phyloP scores from a whole-genome alignment of 2,888 invertebrate species.

The Lysandra coridon region DNA sequence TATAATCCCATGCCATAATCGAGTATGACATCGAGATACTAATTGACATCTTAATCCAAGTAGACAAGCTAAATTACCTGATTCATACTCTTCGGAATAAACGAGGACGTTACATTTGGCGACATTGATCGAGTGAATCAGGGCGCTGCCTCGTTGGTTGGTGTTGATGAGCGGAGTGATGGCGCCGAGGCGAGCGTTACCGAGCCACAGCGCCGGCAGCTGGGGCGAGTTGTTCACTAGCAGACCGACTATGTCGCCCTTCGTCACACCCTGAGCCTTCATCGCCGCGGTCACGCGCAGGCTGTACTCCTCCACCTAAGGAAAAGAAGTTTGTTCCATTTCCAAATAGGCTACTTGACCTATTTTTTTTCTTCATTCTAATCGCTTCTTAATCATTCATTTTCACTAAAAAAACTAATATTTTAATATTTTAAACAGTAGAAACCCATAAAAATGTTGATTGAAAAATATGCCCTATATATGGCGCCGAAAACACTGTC shows the following conservation, averaged over 20 bases:
- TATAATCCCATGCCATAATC: background rate
- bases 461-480: too few relatives aligned
- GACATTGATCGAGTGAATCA: slow-evolving; percentile 93
- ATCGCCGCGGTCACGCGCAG: slow-evolving; percentile 91
- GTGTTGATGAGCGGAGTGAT: slow-evolving; percentile 96
- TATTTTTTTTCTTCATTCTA: too few relatives aligned
- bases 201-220: slow-evolving; percentile 95
- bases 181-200: slow-evolving; percentile 92
- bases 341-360: too few relatives aligned
- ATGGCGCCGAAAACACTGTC: too few relatives aligned
- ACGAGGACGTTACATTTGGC: slow-evolving; percentile 93
- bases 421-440: too few relatives aligned
- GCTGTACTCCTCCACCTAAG: slow-evolving; percentile 90
- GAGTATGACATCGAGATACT: background rate
- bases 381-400: too few relatives aligned
- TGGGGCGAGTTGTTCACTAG: slow-evolving; percentile 96
- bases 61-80: slow-evolving; percentile 71
- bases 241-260: slow-evolving; percentile 93
- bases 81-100: slow-evolving; percentile 85
- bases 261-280: slow-evolving; percentile 88
- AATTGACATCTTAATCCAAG: background rate
- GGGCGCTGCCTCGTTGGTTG: slow-evolving; percentile 90
- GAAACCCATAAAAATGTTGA: too few relatives aligned
- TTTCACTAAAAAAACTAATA: too few relatives aligned
- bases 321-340: background rate